Evolutionary conservation across 2,888 invertebrate species (phyloP), one percentile per base, ranked within the genome.

Genomic region (Dynastes hyllus): DNA sequence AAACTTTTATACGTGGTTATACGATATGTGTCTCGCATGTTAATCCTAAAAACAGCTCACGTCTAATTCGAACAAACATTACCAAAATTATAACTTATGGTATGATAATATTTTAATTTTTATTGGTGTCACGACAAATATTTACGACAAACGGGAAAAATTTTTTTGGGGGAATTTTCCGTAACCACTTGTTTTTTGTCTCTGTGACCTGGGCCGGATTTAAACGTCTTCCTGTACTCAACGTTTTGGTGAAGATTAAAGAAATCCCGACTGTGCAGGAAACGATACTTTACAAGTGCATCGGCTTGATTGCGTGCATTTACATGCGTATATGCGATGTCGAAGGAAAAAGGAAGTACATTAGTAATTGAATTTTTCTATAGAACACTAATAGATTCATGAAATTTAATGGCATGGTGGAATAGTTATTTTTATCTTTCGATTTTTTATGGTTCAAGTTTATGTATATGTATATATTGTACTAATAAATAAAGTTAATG

Each of bases 221-320:
- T 73, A 73, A 69, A 61, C 61, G 73, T 27, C 61, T 73, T 73
- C 73, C 61, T 73, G 73, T 27, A 45, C 22, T 73, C 61, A 40
- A 73, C 61, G 37, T 32, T 32, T 53, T 73, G 27, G 16, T 29
- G 73, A 61, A 73, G 73, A 73, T 73, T 58, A 73, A 73, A 73
- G 73, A 69, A 45, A 66, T n/a, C 22, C 45, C 50, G 9, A 22
- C 67, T 69, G 50, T 69, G 50, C 67, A 69, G 67, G 67, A 69
- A 69, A 50, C 22, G 50, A 69, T 69, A 50, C 50, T 50, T 69
- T 29, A 69, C 67, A 69, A 69, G 67, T 69, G 67, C 67, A 40
- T n/a, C 40, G 5, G n/a, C 8, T 37, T 66, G 16, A 66, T 66
- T 66, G 32, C 32, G 16, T 13, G 2, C 40, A 6, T 53, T 16